Base-by-base conservation (phyloP, 2,113 vertebrate species). In the Hemicordylus capensis region DNA sequence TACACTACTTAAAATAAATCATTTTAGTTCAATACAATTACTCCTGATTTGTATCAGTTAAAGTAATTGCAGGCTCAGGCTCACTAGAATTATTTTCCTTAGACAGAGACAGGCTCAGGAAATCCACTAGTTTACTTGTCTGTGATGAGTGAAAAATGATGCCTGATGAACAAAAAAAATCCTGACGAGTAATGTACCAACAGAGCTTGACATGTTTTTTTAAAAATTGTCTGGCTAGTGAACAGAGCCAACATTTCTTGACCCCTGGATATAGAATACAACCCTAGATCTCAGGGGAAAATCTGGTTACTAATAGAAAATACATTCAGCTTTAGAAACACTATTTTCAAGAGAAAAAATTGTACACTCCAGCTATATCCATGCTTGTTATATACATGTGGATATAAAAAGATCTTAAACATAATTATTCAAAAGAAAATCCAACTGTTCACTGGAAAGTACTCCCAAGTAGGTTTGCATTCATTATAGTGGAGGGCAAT, bases 11-110 rank as follows among this genome's bases (percentile, higher is more conserved):
- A 44, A 66, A 69, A 59, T 76, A 81, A 75, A 37, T 73, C 75
- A 77, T 83, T 79, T 83, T 54, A 72, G 70, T 83, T 83, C 56
- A 78, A 56, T 73, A n/a, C 64, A 72, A 76, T 72, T 81, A 77
- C 54, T 79, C 56, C 75, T 78, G 81, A 83, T 72, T 87, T 77
- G 72, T 70, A 83, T 76, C 74, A 56, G 44, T 73, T 70, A 63
- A 69, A 70, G 75, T 39, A 61, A 83, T 63, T 63, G 74, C 69
- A n/a, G 54, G 37, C 26, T 26, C 20, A 61, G 28, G 51, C 24
- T 74, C 76, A 78, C 51, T 5, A 39, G 42, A 61, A 61, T 51
- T 73, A n/a, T 67, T 77, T 70, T 61, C n/a, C 14, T n/a, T n/a
- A n/a, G n/a, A n/a, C n/a, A n/a, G n/a, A n/a, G n/a, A n/a, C n/a